phyloP scores from a whole-genome alignment of 2,888 invertebrate genomes.

The Adelphocoris suturalis region DNA sequence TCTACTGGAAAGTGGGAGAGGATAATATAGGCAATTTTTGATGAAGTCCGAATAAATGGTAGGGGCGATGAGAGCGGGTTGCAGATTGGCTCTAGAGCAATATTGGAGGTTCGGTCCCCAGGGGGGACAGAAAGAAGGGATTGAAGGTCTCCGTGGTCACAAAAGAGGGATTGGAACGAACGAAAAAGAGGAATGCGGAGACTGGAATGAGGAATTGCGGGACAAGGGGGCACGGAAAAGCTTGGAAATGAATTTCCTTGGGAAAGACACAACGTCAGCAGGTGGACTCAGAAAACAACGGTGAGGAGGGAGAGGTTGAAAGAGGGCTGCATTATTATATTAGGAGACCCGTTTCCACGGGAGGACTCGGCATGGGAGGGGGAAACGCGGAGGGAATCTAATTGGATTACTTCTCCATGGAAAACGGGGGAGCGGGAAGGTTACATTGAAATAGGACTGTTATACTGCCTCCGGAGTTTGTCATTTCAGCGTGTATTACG shows the following conservation, averaged over 20 bases:
- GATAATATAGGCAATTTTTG: too few species aligned
- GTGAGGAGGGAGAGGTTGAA: not conserved
- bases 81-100: not conserved
- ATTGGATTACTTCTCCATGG: conserved; percentile 46
- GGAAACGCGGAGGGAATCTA: not conserved
- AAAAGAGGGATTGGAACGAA: not conserved
- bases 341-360: not conserved
- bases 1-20: too few species aligned
- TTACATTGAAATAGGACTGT: not conserved
- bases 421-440: not conserved
- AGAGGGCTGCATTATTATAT: not conserved
- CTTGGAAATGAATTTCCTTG: conserved; percentile 16
- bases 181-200: not conserved
- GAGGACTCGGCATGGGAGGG: not conserved
- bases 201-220: not conserved
- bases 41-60: not conserved
- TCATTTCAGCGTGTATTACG: conserved; percentile 33
- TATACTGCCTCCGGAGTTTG: not conserved
- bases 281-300: conserved; percentile 7
- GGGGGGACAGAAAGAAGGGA: not conserved
- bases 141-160: not conserved
- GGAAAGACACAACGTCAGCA: not conserved
- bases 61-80: not conserved
- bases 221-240: not conserved
- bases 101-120: not conserved